Evolutionary conservation across 2,797 vertebrate species (phyloP).

Genomic region (Silurus aristotelis): DNA sequence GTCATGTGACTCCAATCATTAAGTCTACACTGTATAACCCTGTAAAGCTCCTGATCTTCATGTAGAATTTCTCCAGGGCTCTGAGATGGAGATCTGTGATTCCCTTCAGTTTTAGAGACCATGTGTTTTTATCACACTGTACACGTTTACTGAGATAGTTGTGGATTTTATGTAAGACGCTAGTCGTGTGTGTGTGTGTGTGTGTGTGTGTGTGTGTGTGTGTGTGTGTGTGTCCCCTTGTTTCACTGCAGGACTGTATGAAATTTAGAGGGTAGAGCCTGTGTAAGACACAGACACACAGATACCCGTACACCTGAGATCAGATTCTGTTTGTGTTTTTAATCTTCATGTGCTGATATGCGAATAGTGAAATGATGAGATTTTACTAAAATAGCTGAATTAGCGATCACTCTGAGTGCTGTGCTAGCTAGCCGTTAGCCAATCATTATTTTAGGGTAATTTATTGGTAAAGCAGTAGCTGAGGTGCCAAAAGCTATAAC

Average conservation of each 20-base stretch:
- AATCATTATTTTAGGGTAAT: background rate
- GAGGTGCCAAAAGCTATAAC: too few species aligned
- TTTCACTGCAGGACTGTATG: conserved; percentile 3
- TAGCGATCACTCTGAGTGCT: background rate
- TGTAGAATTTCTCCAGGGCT: background rate
- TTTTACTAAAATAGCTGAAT: background rate
- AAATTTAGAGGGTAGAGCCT: background rate
- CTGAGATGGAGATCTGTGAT: background rate
- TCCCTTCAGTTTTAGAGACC: background rate
- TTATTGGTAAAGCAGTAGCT: background rate
- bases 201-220: too few species aligned
- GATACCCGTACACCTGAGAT: background rate
- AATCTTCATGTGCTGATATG: background rate
- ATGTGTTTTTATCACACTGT: background rate
- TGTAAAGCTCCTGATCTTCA: background rate
- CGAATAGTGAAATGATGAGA: background rate
- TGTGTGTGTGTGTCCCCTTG: background rate
- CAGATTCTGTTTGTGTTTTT: background rate
- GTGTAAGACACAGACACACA: background rate
- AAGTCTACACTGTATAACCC: background rate
- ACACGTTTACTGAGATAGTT: background rate
- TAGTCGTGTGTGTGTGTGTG: background rate
- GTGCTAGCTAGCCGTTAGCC: too few species aligned
- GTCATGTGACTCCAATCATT: background rate
- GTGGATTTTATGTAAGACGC: background rate